Evolutionary conservation across 2,888 invertebrate genomes (phyloP).

Genomic region (Diogma glabrata): DNA sequence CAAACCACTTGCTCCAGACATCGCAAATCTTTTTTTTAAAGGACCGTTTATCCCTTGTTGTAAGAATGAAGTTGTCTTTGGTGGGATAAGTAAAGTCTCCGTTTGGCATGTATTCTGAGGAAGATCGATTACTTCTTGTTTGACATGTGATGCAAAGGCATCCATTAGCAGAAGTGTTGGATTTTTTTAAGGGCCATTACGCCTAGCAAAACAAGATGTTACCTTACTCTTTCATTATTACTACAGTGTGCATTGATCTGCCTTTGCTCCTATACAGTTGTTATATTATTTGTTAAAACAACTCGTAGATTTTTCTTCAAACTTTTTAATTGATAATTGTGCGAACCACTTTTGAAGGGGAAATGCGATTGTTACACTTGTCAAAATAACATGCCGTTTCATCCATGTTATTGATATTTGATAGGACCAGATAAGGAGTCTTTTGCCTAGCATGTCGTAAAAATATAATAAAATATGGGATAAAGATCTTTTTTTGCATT

Average conservation of each 20-base stretch:
- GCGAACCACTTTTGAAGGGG: too few species aligned
- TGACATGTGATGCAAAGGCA: background rate
- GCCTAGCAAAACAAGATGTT: background rate
- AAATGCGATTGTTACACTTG: too few species aligned
- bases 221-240: background rate
- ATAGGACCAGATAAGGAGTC: background rate
- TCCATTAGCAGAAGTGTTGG: background rate
- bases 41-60: constrained; percentile 1
- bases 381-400: too few species aligned
- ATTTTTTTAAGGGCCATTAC: background rate
- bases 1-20: constrained; percentile 2
- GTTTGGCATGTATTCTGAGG: background rate
- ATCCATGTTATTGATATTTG: background rate
- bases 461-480: too few species aligned
- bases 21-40: background rate
- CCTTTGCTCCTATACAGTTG: too few species aligned
- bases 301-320: too few species aligned
- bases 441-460: background rate
- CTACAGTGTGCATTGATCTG: background rate
- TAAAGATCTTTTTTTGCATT: too few species aligned
- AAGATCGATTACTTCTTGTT: background rate
- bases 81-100: too few species aligned
- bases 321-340: too few species aligned
- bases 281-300: too few species aligned
- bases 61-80: background rate